phyloP scores from a whole-genome alignment of 2,113 vertebrate genomes.

The Mormoops blainvillei region DNA sequence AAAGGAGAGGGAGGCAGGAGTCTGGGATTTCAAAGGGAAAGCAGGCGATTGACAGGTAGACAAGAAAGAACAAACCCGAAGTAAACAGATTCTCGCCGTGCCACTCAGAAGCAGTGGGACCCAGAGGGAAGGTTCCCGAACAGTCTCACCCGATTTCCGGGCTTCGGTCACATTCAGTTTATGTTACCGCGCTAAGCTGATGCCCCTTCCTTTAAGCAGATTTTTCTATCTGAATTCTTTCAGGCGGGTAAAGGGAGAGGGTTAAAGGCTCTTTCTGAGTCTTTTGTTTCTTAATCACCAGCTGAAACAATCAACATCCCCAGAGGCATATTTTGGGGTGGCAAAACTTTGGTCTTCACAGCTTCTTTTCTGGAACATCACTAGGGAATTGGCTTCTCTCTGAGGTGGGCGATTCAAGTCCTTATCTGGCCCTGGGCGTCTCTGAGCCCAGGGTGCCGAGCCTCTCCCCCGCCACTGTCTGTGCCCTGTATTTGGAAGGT shows the following conservation, averaged over 20 bases:
- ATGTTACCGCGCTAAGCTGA: no score
- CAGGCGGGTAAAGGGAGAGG: no score
- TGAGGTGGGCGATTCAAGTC: not conserved
- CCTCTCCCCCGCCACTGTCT: not conserved
- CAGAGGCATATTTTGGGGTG: not conserved
- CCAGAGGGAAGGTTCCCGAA: not conserved
- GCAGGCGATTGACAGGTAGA: not conserved
- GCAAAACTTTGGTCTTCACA: not conserved
- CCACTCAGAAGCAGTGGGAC: not conserved
- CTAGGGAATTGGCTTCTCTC: not conserved
- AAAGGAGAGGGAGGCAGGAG: not conserved
- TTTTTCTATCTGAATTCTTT: not conserved
- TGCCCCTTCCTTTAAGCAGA: not conserved
- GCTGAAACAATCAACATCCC: not conserved
- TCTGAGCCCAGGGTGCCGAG: rapidly evolving
- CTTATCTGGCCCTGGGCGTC: not conserved
- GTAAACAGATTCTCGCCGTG: not conserved
- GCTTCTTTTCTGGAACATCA: not conserved
- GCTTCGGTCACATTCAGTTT: not conserved
- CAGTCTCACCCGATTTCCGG: no score
- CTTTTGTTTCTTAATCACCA: not conserved
- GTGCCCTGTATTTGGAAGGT: not conserved
- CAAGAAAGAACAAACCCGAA: not conserved
- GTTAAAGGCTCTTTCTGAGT: not conserved
- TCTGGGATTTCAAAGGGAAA: not conserved